Percentiles rank a stretch among this genome's conserved stretches.
phyloP scores from a whole-genome alignment of 2,797 vertebrate genomes.

The Glyptemys insculpta region DNA sequence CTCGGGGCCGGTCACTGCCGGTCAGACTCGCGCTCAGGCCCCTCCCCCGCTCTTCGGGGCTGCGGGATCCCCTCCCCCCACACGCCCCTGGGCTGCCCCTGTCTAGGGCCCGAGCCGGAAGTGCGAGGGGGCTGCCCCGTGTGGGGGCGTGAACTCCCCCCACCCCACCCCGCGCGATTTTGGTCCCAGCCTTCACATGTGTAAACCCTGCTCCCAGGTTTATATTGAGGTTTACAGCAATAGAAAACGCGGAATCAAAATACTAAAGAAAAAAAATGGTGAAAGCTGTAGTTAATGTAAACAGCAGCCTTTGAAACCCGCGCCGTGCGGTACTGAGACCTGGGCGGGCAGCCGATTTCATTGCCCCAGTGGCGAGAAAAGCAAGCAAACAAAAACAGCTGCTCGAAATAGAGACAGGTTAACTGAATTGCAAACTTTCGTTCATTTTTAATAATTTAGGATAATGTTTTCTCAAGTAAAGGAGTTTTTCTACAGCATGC shows the following conservation, averaged over 20 bases:
- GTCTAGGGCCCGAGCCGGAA: too few species aligned
- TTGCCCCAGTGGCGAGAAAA: background rate
- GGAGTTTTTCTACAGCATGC: fast-evolving
- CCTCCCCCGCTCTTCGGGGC: background rate
- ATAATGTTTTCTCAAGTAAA: fast-evolving
- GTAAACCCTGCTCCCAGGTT: background rate
- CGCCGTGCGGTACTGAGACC: too few species aligned
- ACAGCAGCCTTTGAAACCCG: background rate
- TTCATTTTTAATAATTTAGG: fast-evolving
- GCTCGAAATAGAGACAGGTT: background rate
- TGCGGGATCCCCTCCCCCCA: background rate
- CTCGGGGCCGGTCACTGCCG: too few species aligned
- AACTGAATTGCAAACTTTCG: fast-evolving
- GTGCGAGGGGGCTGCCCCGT: too few species aligned
- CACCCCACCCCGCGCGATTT: background rate
- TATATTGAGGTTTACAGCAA: background rate
- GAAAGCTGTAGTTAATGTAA: too few species aligned
- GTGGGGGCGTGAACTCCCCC: background rate
- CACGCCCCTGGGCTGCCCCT: background rate
- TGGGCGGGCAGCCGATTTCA: background rate
- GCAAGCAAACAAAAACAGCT: background rate
- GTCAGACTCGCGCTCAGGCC: background rate
- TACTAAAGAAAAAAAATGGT: too few species aligned
- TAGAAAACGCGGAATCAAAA: too few species aligned
- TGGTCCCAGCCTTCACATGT: background rate